Evolutionary conservation across 2,797 vertebrate species (phyloP), one percentile per base, ranked within the genome.

Genomic region (Antrozous pallidus): DNA sequence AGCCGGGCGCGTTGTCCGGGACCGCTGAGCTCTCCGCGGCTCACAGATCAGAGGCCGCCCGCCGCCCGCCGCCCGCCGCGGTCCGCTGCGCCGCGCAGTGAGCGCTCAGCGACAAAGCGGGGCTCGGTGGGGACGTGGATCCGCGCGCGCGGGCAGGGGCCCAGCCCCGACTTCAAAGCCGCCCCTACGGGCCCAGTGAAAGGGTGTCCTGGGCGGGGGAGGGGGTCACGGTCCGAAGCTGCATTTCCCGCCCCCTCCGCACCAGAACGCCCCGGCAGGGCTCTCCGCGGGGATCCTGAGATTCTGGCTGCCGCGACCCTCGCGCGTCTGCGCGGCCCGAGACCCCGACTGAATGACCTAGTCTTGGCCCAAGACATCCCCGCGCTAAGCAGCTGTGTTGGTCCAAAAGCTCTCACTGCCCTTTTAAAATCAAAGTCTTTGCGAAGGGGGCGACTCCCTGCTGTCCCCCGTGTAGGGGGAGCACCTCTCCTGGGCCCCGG

Each of bases 41-140:
- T 98, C 98, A 97, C 97, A 97, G 98, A 98, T 98, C 98, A 98
- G 98, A 98, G 97, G 97, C 97, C 97, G 98, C 98, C 97, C 98
- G 98, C 89, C 97, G 98, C 98, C 97, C 98, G 98, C 89, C 92
- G 98, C 98, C 90, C 92, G 98, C 98, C 98, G 97, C 97, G 98
- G 98, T 98, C 98, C 97, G 95, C 92, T 97, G 98, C 98, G 85
- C 97, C 96, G 91, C 98, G 97, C 98, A 97, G 97, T 97, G 97
- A 97, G 97, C 95, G 98, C 98, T 96, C 94, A 96, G 98, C 98
- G 96, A 98, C 98, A 97, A 97, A 89, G 97, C 95, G 93, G 97
- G 97, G 98, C 98, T 97, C 92, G 3, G 93, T 97, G 22, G 54
- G 98, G 98, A 98, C 98, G 96, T 97, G 97, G 97, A 95, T 97